phyloP scores from a whole-genome alignment of 2,888 invertebrate species.

The Yponomeuta evonymella region DNA sequence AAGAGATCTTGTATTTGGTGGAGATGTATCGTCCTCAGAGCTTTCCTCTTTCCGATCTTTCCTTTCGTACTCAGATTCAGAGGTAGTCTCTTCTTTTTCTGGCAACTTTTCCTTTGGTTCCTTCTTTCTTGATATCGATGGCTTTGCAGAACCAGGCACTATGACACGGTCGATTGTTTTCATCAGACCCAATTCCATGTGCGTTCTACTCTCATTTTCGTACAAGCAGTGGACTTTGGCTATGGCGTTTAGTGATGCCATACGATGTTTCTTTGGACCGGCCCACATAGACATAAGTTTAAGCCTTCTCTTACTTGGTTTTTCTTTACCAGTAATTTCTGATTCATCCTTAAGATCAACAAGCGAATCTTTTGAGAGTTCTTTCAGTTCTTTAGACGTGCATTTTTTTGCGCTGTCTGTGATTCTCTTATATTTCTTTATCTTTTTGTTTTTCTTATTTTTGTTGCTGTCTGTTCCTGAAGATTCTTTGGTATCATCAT shows the following conservation, averaged over 20 bases:
- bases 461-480: conserved; percentile 56
- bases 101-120: conserved; percentile 46
- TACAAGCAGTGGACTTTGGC: conserved; percentile 94
- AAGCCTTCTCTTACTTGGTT: conserved; percentile 69
- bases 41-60: conserved; percentile 63
- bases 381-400: conserved; percentile 62
- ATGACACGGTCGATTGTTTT: conserved; percentile 63
- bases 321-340: conserved; percentile 49
- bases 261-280: conserved; percentile 88
- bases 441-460: conserved; percentile 52
- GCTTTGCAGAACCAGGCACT: conserved; percentile 72
- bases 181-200: conserved; percentile 78
- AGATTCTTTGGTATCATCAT: conserved; percentile 64
- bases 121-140: conserved; percentile 59
- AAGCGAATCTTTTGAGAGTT: conserved; percentile 64
- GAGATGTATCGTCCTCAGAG: conserved; percentile 73
- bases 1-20: conserved; percentile 71
- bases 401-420: conserved; percentile 54
- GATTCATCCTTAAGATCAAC: conserved; percentile 61
- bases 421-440: conserved; percentile 60
- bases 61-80: conserved; percentile 70
- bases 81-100: conserved; percentile 63
- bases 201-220: conserved; percentile 89
- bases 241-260: conserved; percentile 91
- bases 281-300: conserved; percentile 82